Evolutionary conservation across 2,797 vertebrate genomes (phyloP), one percentile per base, ranked within the genome.

Genomic region (Chiloscyllium punctatum): DNA sequence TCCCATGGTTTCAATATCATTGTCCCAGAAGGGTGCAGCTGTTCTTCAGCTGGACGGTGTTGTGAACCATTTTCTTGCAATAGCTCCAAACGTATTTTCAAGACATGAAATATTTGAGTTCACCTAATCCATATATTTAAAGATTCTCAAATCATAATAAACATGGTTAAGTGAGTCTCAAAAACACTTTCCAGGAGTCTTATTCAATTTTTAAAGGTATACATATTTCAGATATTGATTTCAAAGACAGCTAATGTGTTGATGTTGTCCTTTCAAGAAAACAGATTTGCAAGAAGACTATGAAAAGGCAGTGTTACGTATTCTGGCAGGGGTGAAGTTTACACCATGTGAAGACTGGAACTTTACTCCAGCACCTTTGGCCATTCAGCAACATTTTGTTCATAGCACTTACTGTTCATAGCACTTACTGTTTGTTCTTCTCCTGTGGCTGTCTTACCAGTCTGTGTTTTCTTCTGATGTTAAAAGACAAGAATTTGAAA

Each of bases 1-100:
- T 95, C 94, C 77, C 94, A 95, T 95, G 94, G 94, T 95, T 95
- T 95, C 94, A 95, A 57, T 74, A 57, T 95, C 94, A 74, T 57
- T 95, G 72, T 95, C 71, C 71, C 94, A 77, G 94, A 95, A 95
- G 94, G 94, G 77, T 77, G 94, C 94, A 95, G 94, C 71, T 95
- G 94, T 77, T 95, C 42, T 51, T 95, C 94, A 95, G 94, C 94
- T 95, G 94, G 71, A 95, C 94, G 33, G 30, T 77, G 69, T 77
- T 95, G 62, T 69, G 62, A 92, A 92, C 62, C 21, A 69, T 42
- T 92, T 92, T 23, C 90, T n/a, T 77, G 71, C 71, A 7, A 71
- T 51, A 8, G 71, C 72, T 53, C 94, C 94, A 95, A 95, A 57
- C 51, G 5, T 95, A 95, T 95, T 71, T 77, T 77, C 94, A 95